A percentile compares a stretch with the other conserved stretches of the same genome.
Evolutionary conservation across 2,888 invertebrate species (phyloP).

Genomic region (Prosapia bicincta): DNA sequence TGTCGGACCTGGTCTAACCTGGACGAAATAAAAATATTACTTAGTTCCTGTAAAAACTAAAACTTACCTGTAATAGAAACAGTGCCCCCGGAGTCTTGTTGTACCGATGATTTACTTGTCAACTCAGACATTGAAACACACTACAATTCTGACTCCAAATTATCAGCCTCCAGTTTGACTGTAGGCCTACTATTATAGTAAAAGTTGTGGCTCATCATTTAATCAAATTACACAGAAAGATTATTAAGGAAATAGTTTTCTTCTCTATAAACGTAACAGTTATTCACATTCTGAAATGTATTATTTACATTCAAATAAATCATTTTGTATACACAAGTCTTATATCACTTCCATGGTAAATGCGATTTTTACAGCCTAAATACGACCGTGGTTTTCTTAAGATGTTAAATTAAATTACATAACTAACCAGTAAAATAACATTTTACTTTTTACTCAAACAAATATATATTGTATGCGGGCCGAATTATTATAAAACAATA

Average conservation of each 20-base stretch:
- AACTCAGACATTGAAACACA: conserved; percentile 38
- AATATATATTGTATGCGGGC: too few species aligned
- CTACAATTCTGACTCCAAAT: conserved; percentile 21
- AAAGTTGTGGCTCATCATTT: neutral
- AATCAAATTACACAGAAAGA: neutral
- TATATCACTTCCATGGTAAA: neutral
- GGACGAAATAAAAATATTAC: too few species aligned
- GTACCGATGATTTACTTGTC: conserved; percentile 31
- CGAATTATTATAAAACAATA: neutral
- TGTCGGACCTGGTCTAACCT: too few species aligned
- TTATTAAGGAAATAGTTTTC: neutral
- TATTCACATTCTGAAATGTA: neutral
- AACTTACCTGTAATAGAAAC: conserved; percentile 16
- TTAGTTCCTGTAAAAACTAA: too few species aligned
- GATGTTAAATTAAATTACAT: neutral
- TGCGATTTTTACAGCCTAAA: neutral
- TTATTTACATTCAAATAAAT: neutral
- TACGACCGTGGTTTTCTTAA: neutral
- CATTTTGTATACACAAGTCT: neutral
- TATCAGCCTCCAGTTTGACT: neutral
- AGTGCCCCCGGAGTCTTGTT: neutral
- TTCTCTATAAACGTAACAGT: neutral
- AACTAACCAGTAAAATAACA: too few species aligned
- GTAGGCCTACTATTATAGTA: neutral
- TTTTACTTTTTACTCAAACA: too few species aligned